phyloP scores from a whole-genome alignment of 2,113 vertebrate genomes.

The Hemiprocne comata region DNA sequence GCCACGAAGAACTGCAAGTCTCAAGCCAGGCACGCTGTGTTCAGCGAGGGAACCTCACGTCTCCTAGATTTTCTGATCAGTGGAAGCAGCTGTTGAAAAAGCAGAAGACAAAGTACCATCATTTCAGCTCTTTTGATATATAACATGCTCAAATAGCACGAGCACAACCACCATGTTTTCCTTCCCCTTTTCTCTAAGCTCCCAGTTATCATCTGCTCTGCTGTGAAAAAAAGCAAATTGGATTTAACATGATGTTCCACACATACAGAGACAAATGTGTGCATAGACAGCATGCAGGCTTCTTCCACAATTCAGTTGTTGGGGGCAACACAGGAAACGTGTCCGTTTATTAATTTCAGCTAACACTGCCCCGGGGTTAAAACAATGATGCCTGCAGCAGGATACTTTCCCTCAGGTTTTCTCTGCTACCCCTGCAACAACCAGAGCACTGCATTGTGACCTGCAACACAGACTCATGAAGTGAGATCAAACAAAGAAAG shows the following conservation, averaged over 20 bases:
- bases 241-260: neutral
- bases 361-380: neutral
- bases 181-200: neutral
- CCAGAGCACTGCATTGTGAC: neutral
- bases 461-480: neutral
- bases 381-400: neutral
- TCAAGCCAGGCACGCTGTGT: constrained; percentile 60
- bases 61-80: constrained; percentile 69
- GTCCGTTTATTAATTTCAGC: neutral
- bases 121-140: neutral
- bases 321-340: neutral
- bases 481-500: neutral
- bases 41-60: constrained; percentile 68
- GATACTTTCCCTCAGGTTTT: neutral
- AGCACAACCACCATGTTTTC: neutral
- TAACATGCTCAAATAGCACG: neutral
- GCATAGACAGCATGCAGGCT: neutral
- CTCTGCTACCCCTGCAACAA: neutral
- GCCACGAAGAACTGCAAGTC: constrained; percentile 59
- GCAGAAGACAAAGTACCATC: constrained; percentile 32
- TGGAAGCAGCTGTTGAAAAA: constrained; percentile 74
- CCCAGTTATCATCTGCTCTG: neutral
- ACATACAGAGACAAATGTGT: neutral
- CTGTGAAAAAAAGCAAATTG: neutral
- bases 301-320: neutral